Evolutionary conservation across 2,113 vertebrate species (phyloP), one percentile per base, ranked within the genome.

Genomic region (Platichthys flesus): DNA sequence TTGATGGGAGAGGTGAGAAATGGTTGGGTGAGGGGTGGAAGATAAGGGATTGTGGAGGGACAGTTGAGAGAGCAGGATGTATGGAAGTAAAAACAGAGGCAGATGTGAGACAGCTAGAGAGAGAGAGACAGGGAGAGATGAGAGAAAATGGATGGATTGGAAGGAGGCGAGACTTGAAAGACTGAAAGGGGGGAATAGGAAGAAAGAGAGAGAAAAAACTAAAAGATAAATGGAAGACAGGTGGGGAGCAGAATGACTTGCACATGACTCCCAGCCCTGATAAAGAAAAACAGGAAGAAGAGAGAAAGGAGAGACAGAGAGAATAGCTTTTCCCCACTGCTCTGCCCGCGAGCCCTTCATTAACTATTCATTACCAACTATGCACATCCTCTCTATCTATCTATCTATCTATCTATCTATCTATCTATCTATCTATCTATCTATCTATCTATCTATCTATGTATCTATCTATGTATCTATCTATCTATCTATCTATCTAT

Each of bases 281-380:
- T 78, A 74, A 80, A 60, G 74, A 79, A 67, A 67, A 74, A 82
- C 51, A 79, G 47, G 31, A 74, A 82, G 55, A 79, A 42, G 37
- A 67, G 67, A 69, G 76, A 65, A 31, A 67, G 56, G 68, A 82
- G 74, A 83, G 82, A 81, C 26, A 57, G 66, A 88, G 80, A 91
- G 67, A 92, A 92, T 87, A 90, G 88, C 87, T 91, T 85, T 91
- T 85, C 89, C 84, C 81, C 83, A 88, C 82, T 74, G 54, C 84
- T 94, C 82, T 93, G 89, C 90, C 93, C 72, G 79, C 92, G 78
- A 94, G 93, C 88, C 71, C 83, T 90, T 94, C 90, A 94, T 94
- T 91, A 93, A 94, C 90, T 93, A 94, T 94, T 93, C 87, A 94
- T 93, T 88, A 92, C 74, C 79, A 90, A 85, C 79, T 84, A 75